Conservation (phyloP, 2,113 vertebrate species). For the Oxyruncus cristatus region DNA sequence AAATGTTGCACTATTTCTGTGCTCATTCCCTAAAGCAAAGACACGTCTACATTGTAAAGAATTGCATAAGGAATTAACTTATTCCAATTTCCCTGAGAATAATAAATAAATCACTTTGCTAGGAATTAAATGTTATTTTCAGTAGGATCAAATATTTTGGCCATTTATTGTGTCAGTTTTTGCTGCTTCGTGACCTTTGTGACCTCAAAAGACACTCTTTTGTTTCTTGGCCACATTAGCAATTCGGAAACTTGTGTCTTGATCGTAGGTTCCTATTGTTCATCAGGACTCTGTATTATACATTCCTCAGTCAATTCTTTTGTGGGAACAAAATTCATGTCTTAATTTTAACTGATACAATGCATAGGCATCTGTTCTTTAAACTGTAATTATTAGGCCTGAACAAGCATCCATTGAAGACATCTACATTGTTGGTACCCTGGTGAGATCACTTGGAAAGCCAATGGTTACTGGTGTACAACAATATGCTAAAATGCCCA, state of each 20-base stretch:
- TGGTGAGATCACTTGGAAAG: constrained; percentile 57
- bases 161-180: neutral
- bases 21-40: neutral
- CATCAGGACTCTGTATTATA: neutral
- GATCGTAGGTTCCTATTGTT: neutral
- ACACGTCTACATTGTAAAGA: neutral
- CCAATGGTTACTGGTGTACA: constrained; percentile 12
- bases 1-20: neutral
- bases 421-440: constrained; percentile 32
- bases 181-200: neutral
- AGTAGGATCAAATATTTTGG: neutral
- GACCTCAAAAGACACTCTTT: neutral
- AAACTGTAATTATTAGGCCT: constrained; percentile 48
- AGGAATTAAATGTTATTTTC: neutral
- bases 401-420: constrained; percentile 46
- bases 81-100: neutral
- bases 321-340: constrained; percentile 23
- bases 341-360: constrained; percentile 45
- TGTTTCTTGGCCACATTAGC: neutral
- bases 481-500: constrained; percentile 33
- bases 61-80: neutral
- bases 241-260: neutral
- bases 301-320: neutral
- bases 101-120: neutral
- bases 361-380: constrained; percentile 12